These are phyloP conservation scores for Myopa tessellatipennis DNA, from an alignment of 2,888 invertebrate genomes.

Conservation along the genomic window DNA sequence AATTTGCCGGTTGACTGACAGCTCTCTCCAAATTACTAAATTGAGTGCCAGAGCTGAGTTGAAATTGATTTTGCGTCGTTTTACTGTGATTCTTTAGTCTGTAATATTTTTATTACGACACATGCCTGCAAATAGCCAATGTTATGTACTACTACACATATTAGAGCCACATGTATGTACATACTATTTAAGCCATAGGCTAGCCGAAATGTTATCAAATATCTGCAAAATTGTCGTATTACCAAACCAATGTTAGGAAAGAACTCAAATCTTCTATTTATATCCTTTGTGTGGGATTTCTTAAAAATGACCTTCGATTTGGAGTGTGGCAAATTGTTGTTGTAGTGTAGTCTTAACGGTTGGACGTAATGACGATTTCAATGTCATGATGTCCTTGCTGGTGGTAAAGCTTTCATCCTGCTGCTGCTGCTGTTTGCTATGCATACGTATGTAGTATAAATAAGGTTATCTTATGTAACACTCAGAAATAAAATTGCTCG, in stretches of 20 bases:
- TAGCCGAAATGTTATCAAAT: background rate
- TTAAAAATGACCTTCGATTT: slow-evolving; percentile 30
- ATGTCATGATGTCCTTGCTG: slow-evolving; percentile 6
- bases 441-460: background rate
- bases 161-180: no score
- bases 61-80: no score
- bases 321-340: slow-evolving; percentile 11
- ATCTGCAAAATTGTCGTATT: background rate
- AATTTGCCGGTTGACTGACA: no score
- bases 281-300: slow-evolving; percentile 4
- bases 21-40: no score
- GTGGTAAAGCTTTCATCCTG: background rate
- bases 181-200: no score
- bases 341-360: background rate
- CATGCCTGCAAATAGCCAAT: no score
- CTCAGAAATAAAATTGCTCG: no score
- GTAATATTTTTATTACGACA: no score
- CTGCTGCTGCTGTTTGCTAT: background rate
- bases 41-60: no score
- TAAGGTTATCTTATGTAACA: background rate
- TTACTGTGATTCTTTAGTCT: no score
- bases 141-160: no score
- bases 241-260: background rate
- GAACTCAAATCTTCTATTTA: background rate
- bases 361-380: slow-evolving; percentile 1